Evolutionary conservation across 2,888 invertebrate species (phyloP), one percentile per base, ranked within the genome.

Genomic region (Eucera pruinosa): DNA sequence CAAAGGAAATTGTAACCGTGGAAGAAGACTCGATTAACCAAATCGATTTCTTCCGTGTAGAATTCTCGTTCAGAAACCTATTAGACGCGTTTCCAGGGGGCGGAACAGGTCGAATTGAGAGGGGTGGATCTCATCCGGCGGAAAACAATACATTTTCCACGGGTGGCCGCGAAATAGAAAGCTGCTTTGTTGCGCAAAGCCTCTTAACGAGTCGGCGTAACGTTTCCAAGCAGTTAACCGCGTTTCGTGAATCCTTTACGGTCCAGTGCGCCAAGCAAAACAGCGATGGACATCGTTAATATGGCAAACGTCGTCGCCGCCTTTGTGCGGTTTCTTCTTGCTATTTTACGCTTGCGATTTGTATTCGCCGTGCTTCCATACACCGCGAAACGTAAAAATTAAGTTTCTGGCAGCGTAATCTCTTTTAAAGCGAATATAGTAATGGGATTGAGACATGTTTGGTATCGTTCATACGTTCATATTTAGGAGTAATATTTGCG

Each of bases 121-220:
- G 5, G n/a, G 43, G 33, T 39, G 41, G 55, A 76, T 76, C 78
- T 45, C 52, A 27, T 54, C 58, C 47, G 39, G 45, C 39, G 57
- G 65, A 69, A 73, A 77, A 77, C 79, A 80, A 69, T 80, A 69
- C 66, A 61, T 80, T 73, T 79, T 61, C 68, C 68, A 48, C 54
- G 54, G 30, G 13, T 41, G 47, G 52, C 45, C 55, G 43, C 69
- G 69, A 77, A 73, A 80, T 69, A 67, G 60, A 67, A 69, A 78
- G 65, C 69, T 57, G 77, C 72, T 73, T 72, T 67, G 57, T 65
- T 27, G 60, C 47, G 64, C 41, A 72, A 77, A 77, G 71, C 78
- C 67, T 76, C 78, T 78, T 78, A 71, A 78, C 76, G 78, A 78
- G 69, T 65, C 65, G 78, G 66, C 45, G 64, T 20, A 48, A 68